These are phyloP conservation scores for Antidorcas marsupialis DNA, from an alignment of 2,113 vertebrate genomes.

Conservation along the genomic window DNA sequence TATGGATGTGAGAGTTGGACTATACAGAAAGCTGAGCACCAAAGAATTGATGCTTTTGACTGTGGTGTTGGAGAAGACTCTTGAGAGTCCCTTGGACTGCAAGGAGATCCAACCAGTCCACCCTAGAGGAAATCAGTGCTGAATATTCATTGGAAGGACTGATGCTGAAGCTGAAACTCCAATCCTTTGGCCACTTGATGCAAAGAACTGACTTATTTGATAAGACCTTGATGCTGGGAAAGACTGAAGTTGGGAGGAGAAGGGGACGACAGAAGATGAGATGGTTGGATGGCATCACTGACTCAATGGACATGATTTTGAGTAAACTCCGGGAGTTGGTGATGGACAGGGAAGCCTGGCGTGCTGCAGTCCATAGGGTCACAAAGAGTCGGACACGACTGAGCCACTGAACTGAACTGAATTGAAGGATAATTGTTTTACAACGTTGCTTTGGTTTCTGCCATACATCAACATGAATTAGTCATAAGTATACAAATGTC, in stretches of 20 bases:
- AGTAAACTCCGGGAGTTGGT: neutral
- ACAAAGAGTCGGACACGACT: rapidly evolving
- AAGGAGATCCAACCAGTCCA: neutral
- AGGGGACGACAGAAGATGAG: neutral
- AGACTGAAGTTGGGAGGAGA: neutral
- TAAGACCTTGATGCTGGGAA: neutral
- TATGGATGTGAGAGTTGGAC: neutral
- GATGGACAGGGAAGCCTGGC: neutral
- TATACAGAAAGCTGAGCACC: neutral
- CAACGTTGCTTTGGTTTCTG: neutral
- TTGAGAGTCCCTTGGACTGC: neutral
- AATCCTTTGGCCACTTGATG: neutral
- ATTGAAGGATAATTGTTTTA: neutral
- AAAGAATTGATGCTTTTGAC: neutral
- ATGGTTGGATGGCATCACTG: neutral
- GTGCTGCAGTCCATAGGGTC: neutral
- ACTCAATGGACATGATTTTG: neutral
- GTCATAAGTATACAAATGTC: neutral
- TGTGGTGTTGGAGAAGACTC: neutral
- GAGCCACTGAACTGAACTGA: neutral
- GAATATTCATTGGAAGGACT: neutral
- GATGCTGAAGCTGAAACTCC: neutral
- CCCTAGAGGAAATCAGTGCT: no score
- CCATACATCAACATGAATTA: neutral
- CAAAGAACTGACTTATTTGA: neutral